phyloP scores from a whole-genome alignment of 2,113 vertebrate species.

The Oryzias curvinotus region DNA sequence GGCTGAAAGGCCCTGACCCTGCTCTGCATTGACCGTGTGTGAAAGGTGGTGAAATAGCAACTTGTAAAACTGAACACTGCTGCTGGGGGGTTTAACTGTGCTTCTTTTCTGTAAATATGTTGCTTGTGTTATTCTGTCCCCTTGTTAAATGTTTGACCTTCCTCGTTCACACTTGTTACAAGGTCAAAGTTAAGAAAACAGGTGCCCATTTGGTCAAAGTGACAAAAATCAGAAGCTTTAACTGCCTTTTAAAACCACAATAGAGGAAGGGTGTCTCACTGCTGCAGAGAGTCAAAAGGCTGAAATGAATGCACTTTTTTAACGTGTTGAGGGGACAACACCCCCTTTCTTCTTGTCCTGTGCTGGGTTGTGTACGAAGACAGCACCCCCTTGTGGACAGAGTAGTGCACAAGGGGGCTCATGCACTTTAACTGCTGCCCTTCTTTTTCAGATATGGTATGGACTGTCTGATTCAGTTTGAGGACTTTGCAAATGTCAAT shows the following conservation, averaged over 20 bases:
- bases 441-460: conserved; percentile 84
- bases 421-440: neutral
- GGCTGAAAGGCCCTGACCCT: conserved; percentile 4
- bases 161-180: conserved; percentile 14
- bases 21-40: conserved; percentile 7
- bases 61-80: conserved; percentile 42
- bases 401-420: neutral
- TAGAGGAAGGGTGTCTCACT: neutral
- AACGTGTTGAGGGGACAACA: neutral
- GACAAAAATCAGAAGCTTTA: neutral
- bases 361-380: neutral
- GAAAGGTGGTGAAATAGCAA: conserved; percentile 34
- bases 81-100: conserved; percentile 33
- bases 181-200: conserved; percentile 31
- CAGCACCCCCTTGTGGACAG: conserved; percentile 25
- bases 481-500: conserved; percentile 96
- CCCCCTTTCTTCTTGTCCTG: neutral
- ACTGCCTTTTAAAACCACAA: neutral
- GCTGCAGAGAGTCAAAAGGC: neutral
- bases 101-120: conserved; percentile 2
- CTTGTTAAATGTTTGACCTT: conserved; percentile 42
- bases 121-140: conserved; percentile 17
- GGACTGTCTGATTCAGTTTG: conserved; percentile 97
- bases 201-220: conserved; percentile 41
- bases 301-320: neutral